Conservation (phyloP, 1,140 invertebrate species). For the Papilio machaon region DNA sequence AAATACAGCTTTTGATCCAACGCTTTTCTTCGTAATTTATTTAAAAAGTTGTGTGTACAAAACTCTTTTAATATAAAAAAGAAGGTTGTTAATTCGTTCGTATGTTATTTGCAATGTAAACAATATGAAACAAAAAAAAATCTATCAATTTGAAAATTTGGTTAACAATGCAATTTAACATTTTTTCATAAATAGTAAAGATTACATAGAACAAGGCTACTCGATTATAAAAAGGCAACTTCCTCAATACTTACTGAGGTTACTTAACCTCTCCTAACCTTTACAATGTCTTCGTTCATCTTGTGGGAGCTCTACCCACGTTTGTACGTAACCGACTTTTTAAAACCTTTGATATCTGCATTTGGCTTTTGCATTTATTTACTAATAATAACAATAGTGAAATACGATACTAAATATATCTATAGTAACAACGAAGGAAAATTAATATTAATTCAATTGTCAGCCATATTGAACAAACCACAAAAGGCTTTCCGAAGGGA, state of each 20-base stretch:
- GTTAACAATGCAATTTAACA: too few relatives aligned
- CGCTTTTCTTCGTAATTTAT: background rate
- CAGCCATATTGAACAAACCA: background rate
- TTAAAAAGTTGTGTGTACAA: background rate
- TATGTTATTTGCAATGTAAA: too few relatives aligned
- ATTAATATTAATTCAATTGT: background rate
- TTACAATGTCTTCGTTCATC: background rate
- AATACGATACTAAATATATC: background rate
- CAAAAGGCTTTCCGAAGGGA: background rate
- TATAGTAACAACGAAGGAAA: background rate
- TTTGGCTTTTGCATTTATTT: too few relatives aligned
- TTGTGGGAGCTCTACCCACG: slow-evolving; percentile 4
- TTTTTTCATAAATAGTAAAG: too few relatives aligned
- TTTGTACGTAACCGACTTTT: background rate
- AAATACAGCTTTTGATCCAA: slow-evolving; percentile 6
- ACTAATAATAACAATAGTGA: too few relatives aligned
- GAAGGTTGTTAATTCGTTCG: background rate
- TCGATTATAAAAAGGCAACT: background rate
- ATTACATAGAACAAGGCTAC: too few relatives aligned
- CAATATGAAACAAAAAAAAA: too few relatives aligned
- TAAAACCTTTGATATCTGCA: background rate
- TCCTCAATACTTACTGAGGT: background rate
- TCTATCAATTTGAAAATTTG: too few relatives aligned
- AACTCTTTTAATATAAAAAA: background rate
- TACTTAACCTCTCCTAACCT: background rate